A percentile compares a stretch with the other conserved stretches of the same genome.
phyloP scores from a whole-genome alignment of 2,888 invertebrate genomes.

The Ennomos quercinarius region DNA sequence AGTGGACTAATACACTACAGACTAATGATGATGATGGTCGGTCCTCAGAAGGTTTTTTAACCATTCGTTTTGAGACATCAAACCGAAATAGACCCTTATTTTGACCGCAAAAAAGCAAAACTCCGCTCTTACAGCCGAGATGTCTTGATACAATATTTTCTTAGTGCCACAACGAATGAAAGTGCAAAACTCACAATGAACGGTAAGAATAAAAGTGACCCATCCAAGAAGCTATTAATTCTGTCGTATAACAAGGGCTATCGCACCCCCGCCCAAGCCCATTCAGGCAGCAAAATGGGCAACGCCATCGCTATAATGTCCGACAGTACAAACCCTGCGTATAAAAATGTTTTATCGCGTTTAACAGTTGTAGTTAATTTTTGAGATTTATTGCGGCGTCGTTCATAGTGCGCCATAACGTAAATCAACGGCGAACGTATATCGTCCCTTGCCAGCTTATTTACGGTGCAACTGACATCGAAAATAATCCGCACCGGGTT shows the following conservation, averaged over 20 bases:
- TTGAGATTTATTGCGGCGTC: conserved; percentile 56
- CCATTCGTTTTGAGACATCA: no score
- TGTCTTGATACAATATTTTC: no score
- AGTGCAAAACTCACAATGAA: conserved; percentile 2
- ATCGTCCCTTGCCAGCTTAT: conserved; percentile 54
- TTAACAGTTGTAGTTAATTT: conserved; percentile 47
- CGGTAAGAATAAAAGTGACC: conserved; percentile 6
- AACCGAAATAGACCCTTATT: no score
- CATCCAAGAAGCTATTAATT: conserved; percentile 6
- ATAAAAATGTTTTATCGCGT: conserved; percentile 38
- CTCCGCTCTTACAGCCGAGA: no score
- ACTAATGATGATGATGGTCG: no score
- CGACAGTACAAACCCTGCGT: conserved; percentile 1
- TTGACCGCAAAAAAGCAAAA: no score
- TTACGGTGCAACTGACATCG: conserved; percentile 43
- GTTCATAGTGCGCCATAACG: conserved; percentile 56
- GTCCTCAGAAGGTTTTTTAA: no score
- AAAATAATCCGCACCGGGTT: not conserved
- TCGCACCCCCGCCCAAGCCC: conserved; percentile 13
- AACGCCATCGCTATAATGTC: conserved; percentile 10
- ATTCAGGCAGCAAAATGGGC: conserved; percentile 16
- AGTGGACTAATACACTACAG: no score
- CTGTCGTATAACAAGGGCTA: conserved; percentile 15
- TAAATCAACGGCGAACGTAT: conserved; percentile 61
- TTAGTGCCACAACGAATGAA: not conserved